Evolutionary conservation across 2,797 vertebrate genomes (phyloP).

Genomic region (Phylloscopus collybita): DNA sequence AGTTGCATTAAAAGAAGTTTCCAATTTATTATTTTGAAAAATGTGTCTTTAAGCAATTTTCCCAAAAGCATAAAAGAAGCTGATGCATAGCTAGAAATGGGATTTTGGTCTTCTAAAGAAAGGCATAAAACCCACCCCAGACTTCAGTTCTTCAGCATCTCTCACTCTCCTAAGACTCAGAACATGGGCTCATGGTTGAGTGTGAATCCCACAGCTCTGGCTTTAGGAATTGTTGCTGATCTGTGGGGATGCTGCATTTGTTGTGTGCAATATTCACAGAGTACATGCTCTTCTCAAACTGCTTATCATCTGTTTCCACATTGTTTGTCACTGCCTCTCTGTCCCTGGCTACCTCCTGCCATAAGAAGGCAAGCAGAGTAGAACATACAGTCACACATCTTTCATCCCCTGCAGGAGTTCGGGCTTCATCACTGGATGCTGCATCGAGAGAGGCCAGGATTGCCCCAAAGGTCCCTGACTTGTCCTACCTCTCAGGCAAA

Average conservation of each 20-base stretch:
- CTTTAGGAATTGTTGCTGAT: neutral
- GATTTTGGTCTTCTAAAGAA: neutral
- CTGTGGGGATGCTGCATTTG: neutral
- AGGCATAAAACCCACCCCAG: neutral
- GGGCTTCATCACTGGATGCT: neutral
- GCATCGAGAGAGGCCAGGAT: accelerated
- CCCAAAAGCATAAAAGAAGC: neutral
- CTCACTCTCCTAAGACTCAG: neutral
- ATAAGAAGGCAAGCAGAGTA: neutral
- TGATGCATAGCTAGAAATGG: neutral
- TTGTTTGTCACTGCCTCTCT: neutral
- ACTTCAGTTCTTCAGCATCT: neutral
- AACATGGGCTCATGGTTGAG: neutral
- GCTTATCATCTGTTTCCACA: neutral
- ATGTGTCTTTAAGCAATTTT: neutral
- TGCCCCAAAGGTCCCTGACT: neutral
- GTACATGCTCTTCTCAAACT: neutral
- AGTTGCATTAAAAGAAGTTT: neutral
- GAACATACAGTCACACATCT: accelerated
- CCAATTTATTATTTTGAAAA: neutral
- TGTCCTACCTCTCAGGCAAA: neutral
- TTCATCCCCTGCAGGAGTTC: neutral
- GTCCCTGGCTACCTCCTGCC: neutral
- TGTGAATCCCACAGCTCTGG: neutral
- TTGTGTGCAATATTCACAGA: neutral